Percentiles rank a stretch among this genome's conserved stretches.
These are phyloP conservation scores for Leptoteleia sp. DNA, from an alignment of 1,140 invertebrate genomes.

Conservation along the genomic window DNA sequence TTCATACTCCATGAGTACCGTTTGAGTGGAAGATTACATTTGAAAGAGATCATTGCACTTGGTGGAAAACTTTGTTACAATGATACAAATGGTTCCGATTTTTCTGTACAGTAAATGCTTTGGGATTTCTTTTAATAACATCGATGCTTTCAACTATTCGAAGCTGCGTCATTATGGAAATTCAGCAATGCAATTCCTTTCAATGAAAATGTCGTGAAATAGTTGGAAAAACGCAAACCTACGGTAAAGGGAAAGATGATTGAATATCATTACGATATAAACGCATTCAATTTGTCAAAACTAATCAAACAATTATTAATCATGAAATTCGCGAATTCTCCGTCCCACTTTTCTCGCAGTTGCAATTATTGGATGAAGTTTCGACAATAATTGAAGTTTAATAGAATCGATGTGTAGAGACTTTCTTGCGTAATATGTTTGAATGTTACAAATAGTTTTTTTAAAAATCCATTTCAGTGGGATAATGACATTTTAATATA, in stretches of 20 bases:
- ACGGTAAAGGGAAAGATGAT: too few species aligned
- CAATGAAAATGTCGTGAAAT: too few species aligned
- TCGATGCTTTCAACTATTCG: background rate
- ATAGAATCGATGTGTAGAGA: slow-evolving; percentile 8
- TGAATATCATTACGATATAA: too few species aligned
- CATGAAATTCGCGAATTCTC: too few species aligned
- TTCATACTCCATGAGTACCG: slow-evolving; percentile 4
- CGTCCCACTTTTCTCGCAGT: too few species aligned
- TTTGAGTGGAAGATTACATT: slow-evolving; percentile 22
- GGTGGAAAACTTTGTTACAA: slow-evolving; percentile 19
- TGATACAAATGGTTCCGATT: slow-evolving; percentile 6
- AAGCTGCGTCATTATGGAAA: background rate
- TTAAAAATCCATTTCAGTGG: too few species aligned
- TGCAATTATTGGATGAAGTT: slow-evolving; percentile 6
- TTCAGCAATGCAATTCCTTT: background rate
- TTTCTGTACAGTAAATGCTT: background rate
- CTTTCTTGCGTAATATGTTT: background rate
- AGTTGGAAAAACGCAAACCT: too few species aligned
- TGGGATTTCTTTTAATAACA: background rate
- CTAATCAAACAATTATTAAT: too few species aligned
- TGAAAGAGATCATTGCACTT: slow-evolving; percentile 27
- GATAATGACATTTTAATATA: too few species aligned
- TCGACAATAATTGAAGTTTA: slow-evolving; percentile 18
- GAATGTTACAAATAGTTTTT: too few species aligned
- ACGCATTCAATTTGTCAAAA: too few species aligned